Evolutionary conservation across 2,888 invertebrate genomes (phyloP).

Genomic region (Pristionchus exspectatus): DNA sequence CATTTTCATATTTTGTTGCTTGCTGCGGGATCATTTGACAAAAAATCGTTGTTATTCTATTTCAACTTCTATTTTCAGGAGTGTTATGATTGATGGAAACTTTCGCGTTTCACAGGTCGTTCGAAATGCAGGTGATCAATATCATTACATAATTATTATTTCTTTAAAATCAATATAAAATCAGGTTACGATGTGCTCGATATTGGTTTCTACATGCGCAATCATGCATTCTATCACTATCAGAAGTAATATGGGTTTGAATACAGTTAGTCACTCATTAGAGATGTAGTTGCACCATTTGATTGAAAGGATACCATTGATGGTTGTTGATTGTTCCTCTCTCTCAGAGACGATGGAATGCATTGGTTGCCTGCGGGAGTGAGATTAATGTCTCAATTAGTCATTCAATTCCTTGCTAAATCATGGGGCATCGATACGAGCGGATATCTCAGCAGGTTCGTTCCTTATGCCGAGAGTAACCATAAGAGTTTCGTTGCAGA

Average conservation of each 20-base stretch:
- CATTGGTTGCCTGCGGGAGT: conserved; percentile 31
- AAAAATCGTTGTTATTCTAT: not conserved
- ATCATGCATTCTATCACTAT: conserved; percentile 58
- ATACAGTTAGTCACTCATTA: not conserved
- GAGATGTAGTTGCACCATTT: not conserved
- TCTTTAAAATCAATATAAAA: not conserved
- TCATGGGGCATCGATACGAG: conserved; percentile 39
- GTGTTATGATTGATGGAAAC: conserved; percentile 62
- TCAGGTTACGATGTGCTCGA: conserved; percentile 67
- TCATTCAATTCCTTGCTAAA: conserved; percentile 25
- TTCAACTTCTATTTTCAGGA: conserved; percentile 53
- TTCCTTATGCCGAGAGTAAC: not conserved
- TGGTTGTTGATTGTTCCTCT: not conserved
- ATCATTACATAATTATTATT: not conserved
- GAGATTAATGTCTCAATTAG: not conserved
- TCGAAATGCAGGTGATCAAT: conserved; percentile 53
- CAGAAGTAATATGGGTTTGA: conserved; percentile 34
- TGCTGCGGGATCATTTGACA: too few species aligned
- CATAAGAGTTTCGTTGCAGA: not conserved
- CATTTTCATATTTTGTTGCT: too few species aligned
- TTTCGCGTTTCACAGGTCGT: conserved; percentile 64
- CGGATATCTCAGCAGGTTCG: not conserved
- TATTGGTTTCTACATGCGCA: conserved; percentile 61
- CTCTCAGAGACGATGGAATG: conserved; percentile 21
- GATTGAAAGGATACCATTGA: not conserved